Evolutionary conservation across 2,113 vertebrate species (phyloP), one percentile per base, ranked within the genome.

Genomic region (Archocentrus centrarchus): DNA sequence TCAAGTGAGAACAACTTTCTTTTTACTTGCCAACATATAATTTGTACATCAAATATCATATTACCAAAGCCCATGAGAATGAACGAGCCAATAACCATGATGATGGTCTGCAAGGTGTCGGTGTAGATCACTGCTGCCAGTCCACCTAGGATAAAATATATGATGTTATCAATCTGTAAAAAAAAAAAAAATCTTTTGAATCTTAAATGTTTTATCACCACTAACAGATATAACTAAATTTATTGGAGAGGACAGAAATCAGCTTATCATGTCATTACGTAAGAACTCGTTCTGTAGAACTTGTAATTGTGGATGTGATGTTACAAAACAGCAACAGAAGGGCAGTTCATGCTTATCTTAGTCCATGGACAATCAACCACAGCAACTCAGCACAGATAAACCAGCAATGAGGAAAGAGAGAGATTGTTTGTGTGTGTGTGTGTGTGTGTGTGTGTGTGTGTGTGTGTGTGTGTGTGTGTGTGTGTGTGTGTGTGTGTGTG

Each of bases 101-200:
- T 99, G 30, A 93, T 37, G 0, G 98, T 98, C 90, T 99, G 98
- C 57, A 99, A 88, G 3, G 98, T 97, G 90, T 99, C 98, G 0
- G 98, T 99, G 95, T 99, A 99, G 91, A 99, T 99, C 88, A 99
- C 98, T 41, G 98, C 98, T 2, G 98, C 97, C 80, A 99, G 92
- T 70, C 98, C 98, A 92, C 98, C 98, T 98, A 77, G 11, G 17
- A 55, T 11, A 59, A 47, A 84, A 75, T 53, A 58, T 11, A n/a
- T 53, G n/a, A 27, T 11, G 13, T 61, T 24, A 62, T 53, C 1
- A 64, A 20, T 79, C 5, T 14, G 20, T 32, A 17, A 11, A 59
- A 3, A 7, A 24, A 6, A 22, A 22, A 27, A 27, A 27, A 27
- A 27, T 37, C 8, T 7, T 7, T 35, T 47, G 13, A 14, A 47